Percentiles rank a stretch among this genome's conserved stretches.
Conservation (phyloP, 2,113 vertebrate species). For the Entomyzon cyanotis region DNA sequence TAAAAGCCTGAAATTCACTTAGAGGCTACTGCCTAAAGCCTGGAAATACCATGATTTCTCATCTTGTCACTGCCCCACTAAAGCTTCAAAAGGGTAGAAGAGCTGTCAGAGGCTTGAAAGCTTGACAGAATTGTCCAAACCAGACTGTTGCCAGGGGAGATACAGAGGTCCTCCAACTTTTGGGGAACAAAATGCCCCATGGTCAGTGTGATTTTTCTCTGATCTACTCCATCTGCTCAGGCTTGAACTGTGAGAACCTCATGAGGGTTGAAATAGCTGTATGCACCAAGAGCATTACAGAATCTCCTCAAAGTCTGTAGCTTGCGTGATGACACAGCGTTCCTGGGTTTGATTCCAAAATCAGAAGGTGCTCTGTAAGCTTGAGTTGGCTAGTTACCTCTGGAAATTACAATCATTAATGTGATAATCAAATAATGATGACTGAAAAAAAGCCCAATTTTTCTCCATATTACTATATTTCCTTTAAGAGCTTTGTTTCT, state of each 20-base stretch:
- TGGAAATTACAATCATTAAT: neutral
- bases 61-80: neutral
- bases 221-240: neutral
- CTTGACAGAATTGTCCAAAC: neutral
- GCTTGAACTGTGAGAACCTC: neutral
- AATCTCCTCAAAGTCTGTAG: neutral
- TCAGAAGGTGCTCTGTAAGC: neutral
- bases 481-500: neutral
- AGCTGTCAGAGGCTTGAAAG: neutral
- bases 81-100: neutral
- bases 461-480: neutral
- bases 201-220: neutral
- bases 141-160: neutral
- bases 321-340: accelerated
- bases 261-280: neutral
- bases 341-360: neutral
- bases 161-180: neutral
- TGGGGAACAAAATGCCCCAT: neutral
- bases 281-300: neutral
- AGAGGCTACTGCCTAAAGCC: neutral
- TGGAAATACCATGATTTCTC: neutral
- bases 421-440: neutral
- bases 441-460: neutral
- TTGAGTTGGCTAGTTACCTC: neutral
- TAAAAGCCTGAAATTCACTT: neutral